phyloP scores from a whole-genome alignment of 2,797 vertebrate genomes.

The Prionace glauca region DNA sequence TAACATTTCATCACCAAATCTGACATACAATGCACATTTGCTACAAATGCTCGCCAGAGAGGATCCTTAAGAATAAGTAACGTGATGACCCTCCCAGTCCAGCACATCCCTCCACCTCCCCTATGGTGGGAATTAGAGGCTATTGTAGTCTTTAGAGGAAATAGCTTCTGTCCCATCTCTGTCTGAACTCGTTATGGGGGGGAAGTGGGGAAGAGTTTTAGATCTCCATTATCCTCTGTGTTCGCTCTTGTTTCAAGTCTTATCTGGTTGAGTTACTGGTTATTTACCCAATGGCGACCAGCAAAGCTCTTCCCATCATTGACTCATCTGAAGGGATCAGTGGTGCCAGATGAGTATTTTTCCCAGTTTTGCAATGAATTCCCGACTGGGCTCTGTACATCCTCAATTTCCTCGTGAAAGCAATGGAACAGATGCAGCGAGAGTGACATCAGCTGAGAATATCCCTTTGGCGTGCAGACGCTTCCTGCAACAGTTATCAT shows the following conservation, averaged over 20 bases:
- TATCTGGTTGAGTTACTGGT: neutral
- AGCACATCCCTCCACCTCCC: neutral
- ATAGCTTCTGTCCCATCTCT: neutral
- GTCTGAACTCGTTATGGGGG: neutral
- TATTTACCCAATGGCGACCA: neutral
- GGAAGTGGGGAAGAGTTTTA: neutral
- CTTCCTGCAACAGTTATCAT: neutral
- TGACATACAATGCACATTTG: neutral
- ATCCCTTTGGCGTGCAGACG: neutral
- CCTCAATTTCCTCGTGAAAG: constrained; percentile 1
- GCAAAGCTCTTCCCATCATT: neutral
- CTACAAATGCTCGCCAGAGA: neutral
- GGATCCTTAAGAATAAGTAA: neutral
- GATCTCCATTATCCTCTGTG: neutral
- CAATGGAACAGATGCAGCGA: neutral
- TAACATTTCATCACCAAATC: neutral
- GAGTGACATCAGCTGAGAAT: neutral
- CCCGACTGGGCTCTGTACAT: neutral
- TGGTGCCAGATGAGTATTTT: neutral
- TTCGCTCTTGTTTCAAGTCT: neutral
- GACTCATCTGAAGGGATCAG: neutral
- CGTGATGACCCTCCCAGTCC: neutral
- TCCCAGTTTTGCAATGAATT: neutral
- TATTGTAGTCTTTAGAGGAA: neutral
- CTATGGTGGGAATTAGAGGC: neutral